A percentile compares a stretch with the other conserved stretches of the same genome.
phyloP scores from a whole-genome alignment of 2,888 invertebrate genomes.

The Ophion ventricosus region DNA sequence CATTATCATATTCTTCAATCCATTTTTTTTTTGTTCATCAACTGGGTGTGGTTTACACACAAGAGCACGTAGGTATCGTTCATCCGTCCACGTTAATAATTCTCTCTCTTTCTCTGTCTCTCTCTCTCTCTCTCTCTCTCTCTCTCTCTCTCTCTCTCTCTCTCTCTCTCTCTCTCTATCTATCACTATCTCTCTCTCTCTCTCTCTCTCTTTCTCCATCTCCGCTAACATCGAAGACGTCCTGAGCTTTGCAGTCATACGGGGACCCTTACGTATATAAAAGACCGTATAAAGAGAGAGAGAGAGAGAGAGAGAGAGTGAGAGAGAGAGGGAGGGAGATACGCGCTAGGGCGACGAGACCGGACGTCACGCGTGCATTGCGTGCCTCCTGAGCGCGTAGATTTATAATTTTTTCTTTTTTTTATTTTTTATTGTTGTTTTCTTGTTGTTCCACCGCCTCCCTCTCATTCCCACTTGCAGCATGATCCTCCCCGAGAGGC shows the following conservation, averaged over 20 bases:
- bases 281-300: conserved; percentile 8
- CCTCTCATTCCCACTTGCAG: conserved; percentile 25
- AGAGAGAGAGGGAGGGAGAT: conserved; percentile 20
- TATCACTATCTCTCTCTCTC: background rate
- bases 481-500: conserved; percentile 37
- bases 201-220: background rate
- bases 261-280: conserved; percentile 6
- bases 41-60: background rate
- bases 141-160: background rate
- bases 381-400: conserved; percentile 73
- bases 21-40: background rate
- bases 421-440: conserved; percentile 49
- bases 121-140: background rate
- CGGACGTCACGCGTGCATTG: conserved; percentile 79
- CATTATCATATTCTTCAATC: background rate
- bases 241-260: conserved; percentile 1
- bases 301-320: background rate
- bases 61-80: conserved; percentile 8
- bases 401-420: conserved; percentile 70
- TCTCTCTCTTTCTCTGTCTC: background rate
- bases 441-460: conserved; percentile 17
- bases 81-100: conserved; percentile 22
- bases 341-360: conserved; percentile 69
- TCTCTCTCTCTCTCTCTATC: background rate
- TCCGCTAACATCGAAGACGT: background rate